Evolutionary conservation across 92 coral and sea anemone genomes (phyloP).

Genomic region (Zoanthus solanderi): DNA sequence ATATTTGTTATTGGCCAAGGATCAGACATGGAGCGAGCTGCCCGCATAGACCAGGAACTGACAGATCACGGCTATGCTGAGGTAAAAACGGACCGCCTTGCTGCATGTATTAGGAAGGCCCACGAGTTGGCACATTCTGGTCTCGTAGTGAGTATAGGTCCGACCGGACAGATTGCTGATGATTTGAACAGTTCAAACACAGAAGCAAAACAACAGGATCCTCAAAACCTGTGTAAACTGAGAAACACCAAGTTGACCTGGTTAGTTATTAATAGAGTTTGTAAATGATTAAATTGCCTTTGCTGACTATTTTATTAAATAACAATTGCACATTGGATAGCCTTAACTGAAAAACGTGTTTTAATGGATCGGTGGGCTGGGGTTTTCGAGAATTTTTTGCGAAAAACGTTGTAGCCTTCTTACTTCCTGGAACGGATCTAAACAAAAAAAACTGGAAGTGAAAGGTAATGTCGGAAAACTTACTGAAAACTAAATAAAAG

Average conservation of each 20-base stretch:
- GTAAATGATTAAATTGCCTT: not conserved
- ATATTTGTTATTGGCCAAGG: slow-evolving; percentile 85
- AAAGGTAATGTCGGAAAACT: no score
- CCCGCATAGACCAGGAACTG: slow-evolving; percentile 87
- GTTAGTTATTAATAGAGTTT: slow-evolving; percentile 47
- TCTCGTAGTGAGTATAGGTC: slow-evolving; percentile 85
- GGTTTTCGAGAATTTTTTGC: no score
- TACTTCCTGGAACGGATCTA: no score
- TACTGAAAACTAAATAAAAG: no score
- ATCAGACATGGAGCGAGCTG: slow-evolving; percentile 91
- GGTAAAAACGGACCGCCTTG: slow-evolving; percentile 76
- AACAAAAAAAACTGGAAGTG: no score
- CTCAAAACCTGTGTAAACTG: slow-evolving; percentile 79
- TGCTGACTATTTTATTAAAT: not conserved
- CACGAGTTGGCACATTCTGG: slow-evolving; percentile 85
- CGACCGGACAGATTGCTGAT: slow-evolving; percentile 60
- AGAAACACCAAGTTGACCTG: slow-evolving; percentile 86
- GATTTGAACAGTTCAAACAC: slow-evolving; percentile 48
- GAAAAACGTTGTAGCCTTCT: no score
- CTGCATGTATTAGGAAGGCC: slow-evolving; percentile 77
- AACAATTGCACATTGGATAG: no score
- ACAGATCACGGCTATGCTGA: slow-evolving; percentile 81
- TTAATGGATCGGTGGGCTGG: no score
- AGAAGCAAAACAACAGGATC: slow-evolving; percentile 54
- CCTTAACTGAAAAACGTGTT: no score